Evolutionary conservation across 2,113 vertebrate species (phyloP), one percentile per base, ranked within the genome.

Genomic region (Rana temporaria): DNA sequence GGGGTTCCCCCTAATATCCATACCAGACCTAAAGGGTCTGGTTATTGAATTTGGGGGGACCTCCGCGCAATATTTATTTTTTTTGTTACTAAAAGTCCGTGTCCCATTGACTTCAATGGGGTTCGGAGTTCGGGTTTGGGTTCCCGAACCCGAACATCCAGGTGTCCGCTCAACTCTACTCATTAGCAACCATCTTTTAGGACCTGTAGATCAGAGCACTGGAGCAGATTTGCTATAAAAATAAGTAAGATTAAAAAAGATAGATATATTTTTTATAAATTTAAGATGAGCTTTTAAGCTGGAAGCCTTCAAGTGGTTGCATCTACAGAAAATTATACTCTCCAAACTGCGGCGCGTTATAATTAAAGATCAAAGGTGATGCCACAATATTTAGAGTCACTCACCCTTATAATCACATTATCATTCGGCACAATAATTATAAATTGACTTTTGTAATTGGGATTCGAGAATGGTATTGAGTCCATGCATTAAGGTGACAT

Each of bases 391-490:
- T 67, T 68, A 76, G 26, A 68, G 32, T 68, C 62, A 62, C 24
- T 83, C 71, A 68, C 81, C 81, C 81, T 76, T 83, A 68, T 74
- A 83, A 83, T 83, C 74, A 68, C 80, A 75, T 83, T 68, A 68
- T 57, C 80, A 76, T 68, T 64, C 63, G 20, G 63, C 71, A 82
- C 53, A 60, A 53, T 76, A 83, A 76, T 83, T 83, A 83, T 74
- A 83, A 76, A 83, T 83, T 83, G 81, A 76, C 81, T 83, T 83
- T 57, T 68, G 38, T 68, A 76, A 83, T 83, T 83, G 72, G 70
- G 52, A 76, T 83, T 83, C 32, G 68, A 42, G 68, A 83, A 59
- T 83, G 81, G 30, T 76, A 83, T 74, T 55, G 16, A 66, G 72
- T 60, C 81, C 30, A 52, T 60, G 63, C 18, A 8, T 81, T 65